Evolutionary conservation across 2,888 invertebrate genomes (phyloP), one percentile per base, ranked within the genome.

Genomic region (Spodoptera littoralis): DNA sequence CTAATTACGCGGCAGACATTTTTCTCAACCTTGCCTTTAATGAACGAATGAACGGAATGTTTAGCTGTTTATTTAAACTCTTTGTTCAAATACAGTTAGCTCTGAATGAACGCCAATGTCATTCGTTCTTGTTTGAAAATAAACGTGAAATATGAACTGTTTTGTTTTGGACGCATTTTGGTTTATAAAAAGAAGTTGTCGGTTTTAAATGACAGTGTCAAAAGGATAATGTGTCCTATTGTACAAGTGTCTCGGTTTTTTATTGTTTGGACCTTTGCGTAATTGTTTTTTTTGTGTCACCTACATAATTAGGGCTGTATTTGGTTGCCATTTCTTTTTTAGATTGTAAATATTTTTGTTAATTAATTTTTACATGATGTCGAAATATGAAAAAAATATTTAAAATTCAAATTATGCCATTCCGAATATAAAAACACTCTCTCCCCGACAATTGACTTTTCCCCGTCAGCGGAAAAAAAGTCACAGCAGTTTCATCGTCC

Each of bases 21-120:
- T 77, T 75, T 77, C 71, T 62, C 64, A 53, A 65, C 64, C 79
- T 76, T 65, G 71, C 75, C 60, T 58, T 58, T 71, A 78, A 76
- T 78, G 76, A 78, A 76, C 64, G 77, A 74, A 60, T 60, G 70
- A 60, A 65, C 66, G 58, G 60, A 69, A 76, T 75, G 71, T 70
- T 66, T 63, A 64, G 65, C 63, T 70, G 65, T 76, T 77, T 70
- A 67, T 78, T 77, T 70, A 70, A 65, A 56, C 57, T 69, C 61
- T 74, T 74, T 75, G 75, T 77, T 69, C 52, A 77, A 69, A 74
- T 68, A 74, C 74, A 73, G 74, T 68, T 77, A 77, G 54, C 60
- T 24, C 47, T 48, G 65, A 73, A 57, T 75, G 75, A 74, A 75
- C 59, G 65, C 61, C 59, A 60, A 70, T 70, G 71, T 75, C 66